Base-by-base conservation (phyloP, 1,140 invertebrate genomes). In the Tetramorium parvispinum region DNA sequence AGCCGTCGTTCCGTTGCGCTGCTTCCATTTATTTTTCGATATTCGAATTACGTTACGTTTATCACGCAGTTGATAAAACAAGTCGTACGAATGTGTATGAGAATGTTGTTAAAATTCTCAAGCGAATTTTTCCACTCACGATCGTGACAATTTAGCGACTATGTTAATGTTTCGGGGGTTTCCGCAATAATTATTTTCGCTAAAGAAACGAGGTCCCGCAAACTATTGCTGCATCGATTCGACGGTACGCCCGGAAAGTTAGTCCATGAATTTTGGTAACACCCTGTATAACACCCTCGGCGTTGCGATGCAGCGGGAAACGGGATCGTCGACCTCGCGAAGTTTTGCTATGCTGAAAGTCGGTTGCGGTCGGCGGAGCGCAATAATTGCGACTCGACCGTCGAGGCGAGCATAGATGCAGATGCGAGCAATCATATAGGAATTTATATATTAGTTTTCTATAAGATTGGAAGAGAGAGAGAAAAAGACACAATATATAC, bases 1-100 rank as follows among this genome's bases (percentile, higher is more conserved):
- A 55, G 37, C 63, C 32, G 81, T 88, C 85, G 71, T 46, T 55
- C 65, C 24, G 57, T 43, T 55, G 32, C 24, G 70, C 76, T 10
- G 63, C 78, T 65, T 87, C 85, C 87, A 91, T 91, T 91, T 91
- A 90, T 91, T 88, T 88, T 55, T 85, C 87, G 73, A 71, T 70
- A 78, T 86, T 88, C 32, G 66, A 86, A 73, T 27, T 18, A 4
- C 27, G 18, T 21, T 49, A 65, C 24, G 18, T 65, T 78, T 78
- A 65, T 78, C 24, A 49, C 18, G 3, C 21, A 32, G 24, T 43
- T 78, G 57, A 65, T 65, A 10, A 49, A 46, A 63, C n/a, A 61
- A 43, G 16, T 24, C 18, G 13, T 7, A 18, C 16, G 11, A 49
- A 37, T 18, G 24, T 46, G 13, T 10, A 4, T 3, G n/a, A 32